phyloP scores from a whole-genome alignment of 2,113 vertebrate species.

The Callionymus lyra region DNA sequence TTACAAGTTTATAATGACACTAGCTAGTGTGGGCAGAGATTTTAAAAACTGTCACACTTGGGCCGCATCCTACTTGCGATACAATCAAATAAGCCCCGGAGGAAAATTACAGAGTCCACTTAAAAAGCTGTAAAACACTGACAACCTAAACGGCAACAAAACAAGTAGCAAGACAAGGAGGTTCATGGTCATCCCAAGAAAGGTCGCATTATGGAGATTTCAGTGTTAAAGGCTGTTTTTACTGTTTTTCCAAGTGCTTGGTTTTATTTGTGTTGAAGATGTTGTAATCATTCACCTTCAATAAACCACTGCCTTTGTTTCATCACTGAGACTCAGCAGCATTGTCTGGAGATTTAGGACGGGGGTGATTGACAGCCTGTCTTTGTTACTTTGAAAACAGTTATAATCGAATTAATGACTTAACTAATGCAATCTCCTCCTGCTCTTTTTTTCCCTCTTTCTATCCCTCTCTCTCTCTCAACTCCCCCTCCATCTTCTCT shows the following conservation, averaged over 20 bases:
- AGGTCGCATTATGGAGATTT: no score
- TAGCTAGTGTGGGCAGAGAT: no score
- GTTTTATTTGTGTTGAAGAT: slow-evolving; percentile 13
- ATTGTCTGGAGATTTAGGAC: slow-evolving; percentile 15
- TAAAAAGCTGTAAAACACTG: no score
- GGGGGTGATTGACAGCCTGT: slow-evolving; percentile 15
- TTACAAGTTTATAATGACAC: no score
- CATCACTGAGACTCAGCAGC: slow-evolving; percentile 33
- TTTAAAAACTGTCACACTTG: no score
- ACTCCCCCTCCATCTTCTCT: slow-evolving; percentile 17
- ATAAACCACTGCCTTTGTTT: slow-evolving; percentile 39
- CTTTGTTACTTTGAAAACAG: slow-evolving; percentile 17
- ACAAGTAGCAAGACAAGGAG: no score
- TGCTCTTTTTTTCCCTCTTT: not conserved
- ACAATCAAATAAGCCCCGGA: no score
- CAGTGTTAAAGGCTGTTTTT: no score
- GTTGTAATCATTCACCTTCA: slow-evolving; percentile 25
- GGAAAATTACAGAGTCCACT: no score
- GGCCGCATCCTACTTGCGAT: no score
- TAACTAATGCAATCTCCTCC: slow-evolving; percentile 2
- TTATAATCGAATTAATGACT: slow-evolving; percentile 20
- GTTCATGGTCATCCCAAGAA: no score
- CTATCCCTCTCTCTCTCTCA: slow-evolving; percentile 4
- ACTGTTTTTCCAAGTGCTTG: slow-evolving; percentile 6
- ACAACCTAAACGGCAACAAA: no score